Conservation (phyloP, 2,113 vertebrate genomes). For the Hyperopisus bebe region DNA sequence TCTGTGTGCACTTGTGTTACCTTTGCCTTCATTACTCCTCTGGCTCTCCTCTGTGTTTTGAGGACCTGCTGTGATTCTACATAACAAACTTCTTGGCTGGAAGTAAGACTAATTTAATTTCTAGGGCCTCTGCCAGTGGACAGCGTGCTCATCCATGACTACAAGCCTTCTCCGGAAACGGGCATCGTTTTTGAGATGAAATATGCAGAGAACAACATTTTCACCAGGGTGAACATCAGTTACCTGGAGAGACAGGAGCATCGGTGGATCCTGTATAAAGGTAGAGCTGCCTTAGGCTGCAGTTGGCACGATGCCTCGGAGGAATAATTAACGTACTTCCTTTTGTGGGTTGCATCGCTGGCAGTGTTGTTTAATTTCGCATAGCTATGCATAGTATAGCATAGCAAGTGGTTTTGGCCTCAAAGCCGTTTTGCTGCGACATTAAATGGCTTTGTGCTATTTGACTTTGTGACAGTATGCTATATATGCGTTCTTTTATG, state of each 20-base stretch:
- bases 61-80: neutral
- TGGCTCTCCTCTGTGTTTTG: neutral
- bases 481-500: neutral
- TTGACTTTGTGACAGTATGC: neutral
- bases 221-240: constrained; percentile 92
- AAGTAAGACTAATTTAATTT: constrained; percentile 11
- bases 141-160: constrained; percentile 77
- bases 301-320: neutral
- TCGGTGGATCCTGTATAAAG: constrained; percentile 86
- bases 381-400: neutral
- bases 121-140: constrained; percentile 83
- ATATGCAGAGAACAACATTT: constrained; percentile 79
- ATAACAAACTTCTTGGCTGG: neutral
- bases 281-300: constrained; percentile 46
- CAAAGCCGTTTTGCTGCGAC: neutral
- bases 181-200: constrained; percentile 87
- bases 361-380: neutral
- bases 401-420: neutral
- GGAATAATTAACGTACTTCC: neutral
- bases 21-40: neutral
- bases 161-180: constrained; percentile 83
- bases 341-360: neutral
- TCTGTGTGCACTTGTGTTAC: neutral
- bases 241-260: constrained; percentile 78
- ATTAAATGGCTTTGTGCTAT: neutral